Evolutionary conservation across 2,888 invertebrate species (phyloP), one percentile per base, ranked within the genome.

Genomic region (Athetis lepigone): DNA sequence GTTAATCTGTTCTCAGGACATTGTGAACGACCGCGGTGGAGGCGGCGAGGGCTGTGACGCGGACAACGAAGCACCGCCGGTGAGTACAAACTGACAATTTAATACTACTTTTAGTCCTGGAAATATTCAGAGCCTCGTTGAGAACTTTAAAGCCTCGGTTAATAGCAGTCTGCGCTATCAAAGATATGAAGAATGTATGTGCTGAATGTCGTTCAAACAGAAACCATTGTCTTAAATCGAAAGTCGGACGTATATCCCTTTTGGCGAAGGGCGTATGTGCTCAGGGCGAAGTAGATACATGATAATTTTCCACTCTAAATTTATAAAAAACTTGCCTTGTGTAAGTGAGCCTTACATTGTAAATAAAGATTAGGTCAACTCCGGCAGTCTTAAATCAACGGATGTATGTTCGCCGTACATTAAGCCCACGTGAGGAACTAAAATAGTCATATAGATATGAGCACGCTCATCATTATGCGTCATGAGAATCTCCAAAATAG

Each of bases 21-120:
- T 93, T 70, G 91, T 92, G 19, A 94, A 93, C 72, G 94, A 94
- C 64, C 93, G 93, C 82, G 92, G 92, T 46, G 92, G 91, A 55
- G 91, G 93, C 74, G 93, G 92, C 19, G 94, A 93, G 51, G 90
- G 89, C 42, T 93, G 56, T 8, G 75, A 94, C 9, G 90, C 74
- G 1, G 92, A 94, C 29, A 84, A 84, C 19, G 94, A 93, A 73
- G 85, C 84, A 43, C 82, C 83, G 37, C 88, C 89, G 89, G 91
- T 92, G 76, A 83, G 90, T 87, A 23, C n/a, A n/a, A n/a, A n/a
- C n/a, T n/a, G n/a, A n/a, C n/a, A 23, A 57, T 57, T 21, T 27
- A 21, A n/a, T 29, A 11, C 1, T n/a, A 46, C 8, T 3, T 29
- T n/a, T 40, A 8, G 4, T 4, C 19, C 21, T 4, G 1, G n/a